A percentile compares a stretch with the other conserved stretches of the same genome.
Evolutionary conservation across 2,797 vertebrate genomes (phyloP).

Genomic region (Phylloscopus collybita): DNA sequence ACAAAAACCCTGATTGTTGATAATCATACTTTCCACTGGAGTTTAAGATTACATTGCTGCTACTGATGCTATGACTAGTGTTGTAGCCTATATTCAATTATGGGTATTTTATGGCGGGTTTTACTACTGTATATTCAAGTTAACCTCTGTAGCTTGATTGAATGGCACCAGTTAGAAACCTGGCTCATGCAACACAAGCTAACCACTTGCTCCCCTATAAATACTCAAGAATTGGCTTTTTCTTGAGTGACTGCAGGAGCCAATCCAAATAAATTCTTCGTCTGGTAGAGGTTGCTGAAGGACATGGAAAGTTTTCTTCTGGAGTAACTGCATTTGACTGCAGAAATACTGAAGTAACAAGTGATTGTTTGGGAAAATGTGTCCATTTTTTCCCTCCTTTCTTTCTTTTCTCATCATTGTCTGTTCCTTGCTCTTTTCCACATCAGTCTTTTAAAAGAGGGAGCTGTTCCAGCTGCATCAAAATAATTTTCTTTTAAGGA

Average conservation of each 20-base stretch:
- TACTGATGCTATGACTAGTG: neutral
- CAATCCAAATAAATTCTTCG: neutral
- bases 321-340: neutral
- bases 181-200: neutral
- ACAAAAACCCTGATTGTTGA: neutral
- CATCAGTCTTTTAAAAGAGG: neutral
- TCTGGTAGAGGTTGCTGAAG: neutral
- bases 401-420: neutral
- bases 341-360: neutral
- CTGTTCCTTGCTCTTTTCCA: neutral
- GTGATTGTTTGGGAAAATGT: neutral
- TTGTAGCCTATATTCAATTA: neutral
- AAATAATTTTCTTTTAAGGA: constrained; percentile 33
- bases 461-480: neutral
- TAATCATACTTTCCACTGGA: neutral
- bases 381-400: neutral
- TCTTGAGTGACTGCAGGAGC: neutral
- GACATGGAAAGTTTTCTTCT: neutral
- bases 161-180: neutral
- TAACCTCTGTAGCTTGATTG: neutral
- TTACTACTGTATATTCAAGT: neutral
- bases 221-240: neutral
- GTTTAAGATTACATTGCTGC: neutral
- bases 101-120: neutral
- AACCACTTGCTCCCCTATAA: neutral